Evolutionary conservation across 1,140 invertebrate species (phyloP), one percentile per base, ranked within the genome.

Genomic region (Olivierus martensii): DNA sequence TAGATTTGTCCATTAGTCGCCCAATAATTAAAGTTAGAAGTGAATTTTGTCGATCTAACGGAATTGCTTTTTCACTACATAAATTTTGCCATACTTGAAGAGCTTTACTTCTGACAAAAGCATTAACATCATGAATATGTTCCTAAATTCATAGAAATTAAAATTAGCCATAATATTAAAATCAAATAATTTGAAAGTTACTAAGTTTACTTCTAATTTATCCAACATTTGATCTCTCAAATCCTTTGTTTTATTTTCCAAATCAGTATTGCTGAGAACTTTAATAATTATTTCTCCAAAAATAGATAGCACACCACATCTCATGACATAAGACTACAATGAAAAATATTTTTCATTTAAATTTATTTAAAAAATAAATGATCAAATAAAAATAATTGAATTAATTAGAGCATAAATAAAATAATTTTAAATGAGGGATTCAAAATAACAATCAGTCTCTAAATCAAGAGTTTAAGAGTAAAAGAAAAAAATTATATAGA

Each of bases 61-160:
- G 86, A 18, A 89, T 73, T 49, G 80, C 81, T 60, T 79, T 77
- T 59, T 83, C 77, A 37, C 75, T 73, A 50, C 82, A 80, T 22
- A 91, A 69, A 21, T 73, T 71, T 59, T 77, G 73, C 83, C 84
- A 88, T 44, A 81, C 78, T 60, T 86, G 79, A 19, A 90, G 69
- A 3, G 82, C 79, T 71, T 77, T 66, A 42, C 83, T 81, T 49
- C 89, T 73, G 0, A 89, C 86, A 63, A 84, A 87, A 3, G 85
- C 82, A 61, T 87, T 80, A 2, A 77, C 62, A 66, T 93, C 89
- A 58, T 82, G 77, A 44, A 90, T 77, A 65, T 91, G 87, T 15
- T 85, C 79, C 35, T 38, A 41, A 15, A 41, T 15, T 9, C 17
- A 41, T 12, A 41, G 11, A 15, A 15, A 41, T 7, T 41, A 7